Base-by-base conservation (phyloP, 1,140 invertebrate species). In the Cotesia typhae region DNA sequence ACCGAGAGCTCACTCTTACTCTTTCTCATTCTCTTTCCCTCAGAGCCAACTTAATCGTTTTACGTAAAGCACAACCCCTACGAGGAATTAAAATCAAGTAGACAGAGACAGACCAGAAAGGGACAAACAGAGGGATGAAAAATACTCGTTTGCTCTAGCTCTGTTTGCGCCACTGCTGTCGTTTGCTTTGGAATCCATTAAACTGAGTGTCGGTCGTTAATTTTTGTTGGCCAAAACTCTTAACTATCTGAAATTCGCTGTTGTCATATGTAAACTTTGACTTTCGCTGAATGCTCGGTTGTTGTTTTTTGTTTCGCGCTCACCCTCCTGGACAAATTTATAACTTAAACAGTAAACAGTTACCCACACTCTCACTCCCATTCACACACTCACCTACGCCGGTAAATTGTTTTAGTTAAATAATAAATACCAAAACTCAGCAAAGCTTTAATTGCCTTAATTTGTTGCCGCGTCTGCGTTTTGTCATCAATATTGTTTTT, bases 11-110 rank as follows among this genome's bases (percentile, higher is more conserved):
- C 35, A 37, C 69, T 64, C 41, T 71, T 69, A 57, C 47, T 63
- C 65, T 75, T 41, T 51, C 69, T 64, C 41, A 28, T 41, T 51
- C 69, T 64, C 41, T 71, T 69, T 66, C 47, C 63, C 65, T 75
- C 75, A 80, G 76, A 79, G 77, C 76, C 77, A 76, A 77, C 76
- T 79, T 83, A 83, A 83, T 83, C 80, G 79, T 81, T 83, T 83
- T 83, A 83, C 63, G 47, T 28, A 20, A 51, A 41, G 65, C 59
- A 37, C 57, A 41, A 57, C 64, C 70, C 65, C 64, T 71, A 47
- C 63, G 47, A 57, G 59, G 37, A 20, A 7, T 57, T 47, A 59
- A 72, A 57, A 47, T 28, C 47, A 67, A 52, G 17, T 53, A 20
- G n/a, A 14, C 9, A 14, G 36, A 35, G 63, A 65, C n/a, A 65